Base-by-base conservation (phyloP, 2,888 invertebrate genomes). In the Lepetodrilus schrolli region DNA sequence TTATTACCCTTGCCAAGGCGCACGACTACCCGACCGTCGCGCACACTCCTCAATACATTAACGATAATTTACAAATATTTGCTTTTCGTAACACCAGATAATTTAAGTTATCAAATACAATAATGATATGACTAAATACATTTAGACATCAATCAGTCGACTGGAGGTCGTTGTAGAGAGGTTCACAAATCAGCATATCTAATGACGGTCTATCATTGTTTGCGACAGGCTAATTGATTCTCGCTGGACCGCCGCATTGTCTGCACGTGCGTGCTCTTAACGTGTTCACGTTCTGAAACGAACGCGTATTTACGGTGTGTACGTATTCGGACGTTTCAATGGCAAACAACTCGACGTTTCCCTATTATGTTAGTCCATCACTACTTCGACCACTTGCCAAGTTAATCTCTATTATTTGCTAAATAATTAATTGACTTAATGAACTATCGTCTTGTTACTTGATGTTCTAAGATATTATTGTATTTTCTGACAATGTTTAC, bases 61-160 rank as follows among this genome's bases (percentile, higher is more conserved):
- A 30, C 58, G 58, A 58, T 58, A 58, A 58, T 58, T 58, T 58
- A 34, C 58, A 30, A 58, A 58, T 58, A 58, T 58, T 58, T 58
- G 58, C 23, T 58, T 58, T 58, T 58, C 58, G 34, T 30, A 58
- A 58, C 58, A 58, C 58, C 30, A 58, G 17, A 58, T 34, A 58
- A 26, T 58, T 23, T 58, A 13, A 58, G 58, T 34, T 26, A 58
- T 58, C 30, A 58, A 58, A 23, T 30, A 17, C 26, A 30, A 30
- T 30, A 30, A 34, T 58, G 23, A 26, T 30, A 17, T 58, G 23
- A 34, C 23, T 58, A 58, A 58, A 30, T 58, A 30, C 30, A 23
- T 58, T 23, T 23, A 30, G 34, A 26, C 58, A 58, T 58, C 58
- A 26, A 58, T 58, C 58, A 58, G 30, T 5, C 7, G 43, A 17